Conservation (phyloP, 1,140 invertebrate genomes). For the Chymomyza costata region DNA sequence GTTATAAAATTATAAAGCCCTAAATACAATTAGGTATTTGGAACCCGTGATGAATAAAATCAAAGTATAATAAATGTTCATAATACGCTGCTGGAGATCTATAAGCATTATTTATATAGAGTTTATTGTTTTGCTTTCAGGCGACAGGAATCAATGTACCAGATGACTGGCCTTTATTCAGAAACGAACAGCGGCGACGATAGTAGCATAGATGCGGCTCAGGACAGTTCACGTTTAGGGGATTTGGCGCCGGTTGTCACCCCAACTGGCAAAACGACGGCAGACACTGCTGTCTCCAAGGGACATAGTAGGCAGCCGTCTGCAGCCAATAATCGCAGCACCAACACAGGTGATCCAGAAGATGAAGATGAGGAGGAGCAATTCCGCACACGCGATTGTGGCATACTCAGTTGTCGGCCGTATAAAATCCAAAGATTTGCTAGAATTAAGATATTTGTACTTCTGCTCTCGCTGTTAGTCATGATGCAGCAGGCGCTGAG, state of each 20-base stretch:
- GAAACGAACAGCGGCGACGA: conserved; percentile 80
- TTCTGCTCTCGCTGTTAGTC: conserved; percentile 92
- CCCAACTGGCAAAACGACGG: not conserved
- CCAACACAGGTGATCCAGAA: conserved; percentile 22
- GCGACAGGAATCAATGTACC: conserved; percentile 89
- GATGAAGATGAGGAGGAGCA: conserved; percentile 65
- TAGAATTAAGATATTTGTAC: conserved; percentile 93
- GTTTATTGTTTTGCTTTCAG: conserved; percentile 68
- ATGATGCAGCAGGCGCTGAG: conserved; percentile 92
- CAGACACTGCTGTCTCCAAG: conserved; percentile 76
- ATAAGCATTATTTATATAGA: too few species aligned
- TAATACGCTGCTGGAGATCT: too few species aligned
- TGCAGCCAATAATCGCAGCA: conserved; percentile 56
- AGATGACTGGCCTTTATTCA: conserved; percentile 89
- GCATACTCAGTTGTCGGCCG: conserved; percentile 88
- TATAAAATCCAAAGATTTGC: conserved; percentile 88
- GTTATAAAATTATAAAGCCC: too few species aligned
- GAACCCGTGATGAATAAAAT: too few species aligned
- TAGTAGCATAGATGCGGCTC: conserved; percentile 74
- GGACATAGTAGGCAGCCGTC: conserved; percentile 87
- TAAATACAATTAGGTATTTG: too few species aligned
- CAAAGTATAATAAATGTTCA: too few species aligned
- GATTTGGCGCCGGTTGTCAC: conserved; percentile 3
- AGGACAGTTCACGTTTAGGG: conserved; percentile 24
- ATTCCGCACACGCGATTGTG: conserved; percentile 82